phyloP scores from a whole-genome alignment of 92 coral and sea anemone genomes.

The Epizoanthus stellaris region DNA sequence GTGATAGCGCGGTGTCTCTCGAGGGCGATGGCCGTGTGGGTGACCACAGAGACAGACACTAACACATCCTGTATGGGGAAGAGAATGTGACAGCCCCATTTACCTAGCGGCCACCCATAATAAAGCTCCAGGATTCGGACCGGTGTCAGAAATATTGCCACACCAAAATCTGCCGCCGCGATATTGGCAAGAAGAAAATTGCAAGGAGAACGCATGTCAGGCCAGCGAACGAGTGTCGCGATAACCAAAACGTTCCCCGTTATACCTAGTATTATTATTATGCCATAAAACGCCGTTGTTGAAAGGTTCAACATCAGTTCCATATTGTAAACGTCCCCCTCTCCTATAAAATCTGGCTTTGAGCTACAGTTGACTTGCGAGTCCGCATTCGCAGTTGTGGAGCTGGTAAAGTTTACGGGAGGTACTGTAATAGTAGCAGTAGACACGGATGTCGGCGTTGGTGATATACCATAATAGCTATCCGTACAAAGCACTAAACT shows the following conservation, averaged over 20 bases:
- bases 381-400: too few species aligned
- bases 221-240: slow-evolving; percentile 65
- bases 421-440: background rate
- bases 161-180: slow-evolving; percentile 69
- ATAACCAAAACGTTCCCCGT: slow-evolving; percentile 58
- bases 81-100: slow-evolving; percentile 69
- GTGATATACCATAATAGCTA: background rate
- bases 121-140: slow-evolving; percentile 64
- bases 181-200: slow-evolving; percentile 76
- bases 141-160: slow-evolving; percentile 63
- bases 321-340: background rate
- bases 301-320: slow-evolving; percentile 29
- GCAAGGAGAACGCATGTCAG: slow-evolving; percentile 63
- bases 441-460: background rate
- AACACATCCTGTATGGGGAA: slow-evolving; percentile 79
- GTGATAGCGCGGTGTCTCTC: slow-evolving; percentile 50
- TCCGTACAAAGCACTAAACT: background rate
- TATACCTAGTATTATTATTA: slow-evolving; percentile 53
- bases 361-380: background rate
- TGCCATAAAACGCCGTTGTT: slow-evolving; percentile 51
- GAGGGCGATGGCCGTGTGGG: slow-evolving; percentile 78
- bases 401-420: background rate
- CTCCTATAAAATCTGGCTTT: background rate
- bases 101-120: slow-evolving; percentile 79
- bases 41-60: slow-evolving; percentile 71